Base-by-base conservation (phyloP, 2,113 vertebrate genomes). In the Corvus moneduloides region DNA sequence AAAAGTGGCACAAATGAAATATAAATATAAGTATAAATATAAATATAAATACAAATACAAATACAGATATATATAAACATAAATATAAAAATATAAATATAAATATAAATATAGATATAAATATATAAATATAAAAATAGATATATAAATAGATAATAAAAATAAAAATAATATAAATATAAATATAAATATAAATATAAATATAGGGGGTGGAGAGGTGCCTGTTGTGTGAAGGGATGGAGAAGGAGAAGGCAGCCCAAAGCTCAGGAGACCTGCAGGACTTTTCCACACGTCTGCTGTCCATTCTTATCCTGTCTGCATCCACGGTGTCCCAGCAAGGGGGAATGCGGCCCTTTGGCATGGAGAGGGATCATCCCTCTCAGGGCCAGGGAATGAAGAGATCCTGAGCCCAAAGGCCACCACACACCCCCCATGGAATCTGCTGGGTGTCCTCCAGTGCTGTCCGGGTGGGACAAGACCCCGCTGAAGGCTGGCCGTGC, bases 211-310 rank as follows among this genome's bases (percentile, higher is more conserved):
- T 16, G 16, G 33, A 37, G 39, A 8, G 33, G 9, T 37, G 16
- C 12, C 19, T 39, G 26, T 5, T 28, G 43, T 28, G 26, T 51
- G 43, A 49, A 6, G 15, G 17, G 28, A 9, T 14, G 16, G 13
- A 14, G 26, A 6, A 83, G 49, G 11, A 83, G 30, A 23, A 86
- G 11, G 23, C 26, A 63, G 39, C 15, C 61, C 39, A 37, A 28
- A 73, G 23, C 9, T 66, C 63, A 58, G 54, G n/a, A 81, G n/a
- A 33, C 18, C 46, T 66, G 32, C n/a, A 69, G 76, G 37, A 46
- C 16, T 77, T 87, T 69, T 41, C 32, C n/a, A 54, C 48, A 16
- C 0, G 0, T 22, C 6, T 8, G 13, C 10, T 62, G 35, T 16
- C 54, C 11, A 20, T 59, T 46, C 41, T 52, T 7, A 24, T 4